Conservation (phyloP, 2,888 invertebrate genomes). For the Hipparchia sbordonii region DNA sequence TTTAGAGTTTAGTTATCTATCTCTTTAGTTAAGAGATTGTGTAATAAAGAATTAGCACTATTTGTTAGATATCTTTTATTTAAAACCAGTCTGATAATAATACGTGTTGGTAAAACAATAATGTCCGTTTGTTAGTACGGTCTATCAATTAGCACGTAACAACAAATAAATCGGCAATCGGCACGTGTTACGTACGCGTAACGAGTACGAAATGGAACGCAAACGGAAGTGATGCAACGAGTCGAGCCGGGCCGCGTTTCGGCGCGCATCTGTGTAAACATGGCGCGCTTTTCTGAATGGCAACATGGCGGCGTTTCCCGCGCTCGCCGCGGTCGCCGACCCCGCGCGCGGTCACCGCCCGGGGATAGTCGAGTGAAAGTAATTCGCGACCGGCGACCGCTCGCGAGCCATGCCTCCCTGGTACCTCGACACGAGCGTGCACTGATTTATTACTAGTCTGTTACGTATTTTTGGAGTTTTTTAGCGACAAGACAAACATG, state of each 20-base stretch:
- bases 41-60: background rate
- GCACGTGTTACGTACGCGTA: slow-evolving; percentile 63
- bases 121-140: slow-evolving; percentile 20
- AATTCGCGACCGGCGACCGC: slow-evolving; percentile 75
- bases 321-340: slow-evolving; percentile 75
- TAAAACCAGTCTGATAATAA: background rate
- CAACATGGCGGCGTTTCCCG: slow-evolving; percentile 73
- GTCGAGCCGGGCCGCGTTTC: slow-evolving; percentile 61
- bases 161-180: slow-evolving; percentile 48
- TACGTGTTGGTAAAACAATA: slow-evolving; percentile 2
- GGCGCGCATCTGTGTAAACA: slow-evolving; percentile 82
- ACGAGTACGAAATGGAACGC: slow-evolving; percentile 71
- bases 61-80: background rate
- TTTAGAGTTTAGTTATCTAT: too few relatives aligned
- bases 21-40: too few relatives aligned
- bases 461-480: slow-evolving; percentile 35
- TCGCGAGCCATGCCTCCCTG: slow-evolving; percentile 71
- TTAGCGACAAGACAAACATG: slow-evolving; percentile 23
- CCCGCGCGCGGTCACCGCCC: slow-evolving; percentile 73
- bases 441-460: slow-evolving; percentile 42
- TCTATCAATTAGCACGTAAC: slow-evolving; percentile 48
- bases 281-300: slow-evolving; percentile 80
- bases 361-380: slow-evolving; percentile 82
- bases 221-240: slow-evolving; percentile 81
- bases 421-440: slow-evolving; percentile 54